These are phyloP conservation scores for Thamnophis elegans DNA, from an alignment of 2,797 vertebrate species.

Conservation along the genomic window DNA sequence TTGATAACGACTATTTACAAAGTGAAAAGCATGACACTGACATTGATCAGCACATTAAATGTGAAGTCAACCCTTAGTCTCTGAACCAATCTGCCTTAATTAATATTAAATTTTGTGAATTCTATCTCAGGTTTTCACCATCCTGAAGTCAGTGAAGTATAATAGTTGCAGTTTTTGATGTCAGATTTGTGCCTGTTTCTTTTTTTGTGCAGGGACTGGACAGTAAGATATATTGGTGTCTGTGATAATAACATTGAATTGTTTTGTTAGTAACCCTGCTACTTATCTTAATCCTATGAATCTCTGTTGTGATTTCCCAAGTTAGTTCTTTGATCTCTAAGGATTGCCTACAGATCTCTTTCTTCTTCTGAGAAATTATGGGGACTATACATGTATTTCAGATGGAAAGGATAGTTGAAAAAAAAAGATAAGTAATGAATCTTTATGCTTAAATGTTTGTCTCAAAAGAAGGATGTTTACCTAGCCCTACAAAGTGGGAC, in stretches of 20 bases:
- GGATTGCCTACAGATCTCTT: not conserved
- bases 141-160: not conserved
- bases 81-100: not conserved
- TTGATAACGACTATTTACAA: not conserved
- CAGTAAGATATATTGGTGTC: not conserved
- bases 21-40: not conserved
- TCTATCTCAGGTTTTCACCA: not conserved
- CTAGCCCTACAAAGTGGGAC: conserved; percentile 43
- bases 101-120: not conserved
- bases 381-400: not conserved
- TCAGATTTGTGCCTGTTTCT: not conserved
- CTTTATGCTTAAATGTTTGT: conserved; percentile 54
- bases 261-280: not conserved
- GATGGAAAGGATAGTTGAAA: conserved; percentile 40
- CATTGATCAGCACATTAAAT: not conserved
- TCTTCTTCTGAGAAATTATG: not conserved
- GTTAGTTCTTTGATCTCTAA: not conserved
- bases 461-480: conserved; percentile 65
- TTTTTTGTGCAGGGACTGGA: not conserved
- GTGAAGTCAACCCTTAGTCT: not conserved
- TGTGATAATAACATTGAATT: not conserved
- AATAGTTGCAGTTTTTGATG: not conserved
- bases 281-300: conserved; percentile 20
- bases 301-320: not conserved
- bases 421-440: conserved; percentile 48